Base-by-base conservation (phyloP, 2,888 invertebrate genomes). In the Venustoraphidia nigricollis region DNA sequence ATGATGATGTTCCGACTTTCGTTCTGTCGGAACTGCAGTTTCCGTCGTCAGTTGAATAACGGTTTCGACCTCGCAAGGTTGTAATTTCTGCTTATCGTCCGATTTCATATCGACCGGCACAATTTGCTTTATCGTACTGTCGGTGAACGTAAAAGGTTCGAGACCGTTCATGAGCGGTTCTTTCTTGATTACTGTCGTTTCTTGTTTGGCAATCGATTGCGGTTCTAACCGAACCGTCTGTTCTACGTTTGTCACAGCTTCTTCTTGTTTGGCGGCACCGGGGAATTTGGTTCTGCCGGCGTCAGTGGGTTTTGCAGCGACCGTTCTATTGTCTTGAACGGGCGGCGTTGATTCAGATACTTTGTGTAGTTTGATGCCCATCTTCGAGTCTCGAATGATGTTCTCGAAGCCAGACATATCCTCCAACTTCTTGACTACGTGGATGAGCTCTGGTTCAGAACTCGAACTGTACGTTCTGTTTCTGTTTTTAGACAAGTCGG, bases 101-200 rank as follows among this genome's bases (percentile, higher is more conserved):
- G 27, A 27, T 27, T 27, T 27, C 6, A 6, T 6, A 27, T 27
- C 27, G 27, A 6, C 27, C 27, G 65, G 59, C 35, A 47, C 45
- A 4, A 61, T 59, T 57, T 82, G 82, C 59, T 83, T 82, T 2
- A 83, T 63, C 40, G 83, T 63, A 57, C 76, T 80, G n/a, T 82
- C 80, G 34, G 83, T 83, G 56, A 82, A 56, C 8, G 77, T 78
- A 0, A 82, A 81, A 58, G 82, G 82, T 64, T 83, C 83, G 10
- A 82, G 77, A 8, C 81, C 81, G 56, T 83, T 82, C 36, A 41
- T 34, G 37, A 51, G 44, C n/a, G 46, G 44, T 49, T 53, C 51
- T 17, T 47, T 43, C 35, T 17, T 44, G 27, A 34, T 44, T 42
- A 42, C 37, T 40, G 27, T 39, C 40, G 46, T 50, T 17, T 41